These are phyloP conservation scores for Axis porcinus DNA, from an alignment of 2,113 vertebrate genomes.

Conservation along the genomic window DNA sequence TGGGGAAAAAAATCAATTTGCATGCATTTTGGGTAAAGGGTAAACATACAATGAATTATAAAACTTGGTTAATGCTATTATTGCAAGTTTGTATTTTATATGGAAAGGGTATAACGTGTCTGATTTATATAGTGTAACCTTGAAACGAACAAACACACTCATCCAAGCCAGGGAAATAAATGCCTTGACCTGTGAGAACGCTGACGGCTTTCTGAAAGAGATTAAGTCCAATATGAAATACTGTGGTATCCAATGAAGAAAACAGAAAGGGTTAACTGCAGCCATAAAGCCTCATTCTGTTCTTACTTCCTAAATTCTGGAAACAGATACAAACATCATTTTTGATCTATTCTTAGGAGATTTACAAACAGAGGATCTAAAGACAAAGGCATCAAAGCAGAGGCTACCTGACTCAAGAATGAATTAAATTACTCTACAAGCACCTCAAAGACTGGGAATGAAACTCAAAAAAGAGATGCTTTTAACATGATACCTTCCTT, in stretches of 20 bases:
- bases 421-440: slow-evolving; percentile 36
- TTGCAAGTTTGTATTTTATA: neutral
- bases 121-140: neutral
- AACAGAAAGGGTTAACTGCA: slow-evolving; percentile 16
- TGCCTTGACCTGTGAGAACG: neutral
- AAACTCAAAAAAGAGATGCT: neutral
- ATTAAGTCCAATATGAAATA: neutral
- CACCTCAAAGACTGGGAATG: slow-evolving; percentile 14
- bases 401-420: neutral
- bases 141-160: neutral
- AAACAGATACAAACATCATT: slow-evolving; percentile 36
- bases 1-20: slow-evolving; percentile 8
- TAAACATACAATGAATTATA: slow-evolving; percentile 3
- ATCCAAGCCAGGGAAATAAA: neutral
- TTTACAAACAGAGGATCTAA: slow-evolving; percentile 49
- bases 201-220: neutral
- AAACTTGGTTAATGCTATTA: neutral
- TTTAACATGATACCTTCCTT: neutral
- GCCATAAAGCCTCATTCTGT: neutral
- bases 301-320: slow-evolving; percentile 46
- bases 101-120: neutral
- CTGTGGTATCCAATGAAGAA: neutral
- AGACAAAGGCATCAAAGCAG: slow-evolving; percentile 59
- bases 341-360: slow-evolving; percentile 59
- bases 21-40: neutral